These are phyloP conservation scores for Polyodon spathula DNA, from an alignment of 2,113 vertebrate genomes.

Conservation along the genomic window DNA sequence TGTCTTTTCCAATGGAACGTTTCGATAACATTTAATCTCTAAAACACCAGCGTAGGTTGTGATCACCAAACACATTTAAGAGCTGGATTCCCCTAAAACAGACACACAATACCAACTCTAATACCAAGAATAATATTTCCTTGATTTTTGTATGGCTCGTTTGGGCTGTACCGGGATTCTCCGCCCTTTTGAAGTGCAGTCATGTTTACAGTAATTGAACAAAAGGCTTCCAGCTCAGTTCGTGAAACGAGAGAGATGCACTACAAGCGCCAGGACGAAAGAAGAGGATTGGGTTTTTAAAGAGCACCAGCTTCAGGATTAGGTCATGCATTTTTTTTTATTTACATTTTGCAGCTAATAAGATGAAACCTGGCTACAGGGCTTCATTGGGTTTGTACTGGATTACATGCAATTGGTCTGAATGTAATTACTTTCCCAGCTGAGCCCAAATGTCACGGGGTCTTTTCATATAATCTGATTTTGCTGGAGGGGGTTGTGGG, in stretches of 20 bases:
- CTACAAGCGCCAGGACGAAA: conserved; percentile 32
- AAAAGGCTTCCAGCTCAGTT: conserved; percentile 40
- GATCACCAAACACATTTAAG: no score
- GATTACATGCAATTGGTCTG: background rate
- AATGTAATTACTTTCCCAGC: background rate
- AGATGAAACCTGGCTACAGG: background rate
- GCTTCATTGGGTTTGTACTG: background rate
- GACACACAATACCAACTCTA: no score
- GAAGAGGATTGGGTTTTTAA: conserved; percentile 26
- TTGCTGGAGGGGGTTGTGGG: no score
- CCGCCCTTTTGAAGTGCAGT: conserved; percentile 18
- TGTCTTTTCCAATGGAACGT: no score
- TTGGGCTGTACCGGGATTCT: no score
- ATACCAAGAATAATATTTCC: no score
- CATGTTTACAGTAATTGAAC: conserved; percentile 63
- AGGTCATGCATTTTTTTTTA: conserved; percentile 13
- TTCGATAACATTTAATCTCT: no score
- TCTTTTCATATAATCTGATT: background rate
- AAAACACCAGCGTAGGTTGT: no score
- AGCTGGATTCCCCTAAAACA: no score
- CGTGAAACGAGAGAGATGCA: conserved; percentile 44
- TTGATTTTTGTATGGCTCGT: no score
- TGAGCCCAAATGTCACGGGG: background rate
- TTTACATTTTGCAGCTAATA: conserved; percentile 11
- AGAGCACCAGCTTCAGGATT: conserved; percentile 1